Evolutionary conservation across 2,797 vertebrate genomes (phyloP).

Genomic region (Arctocebus calabarensis): DNA sequence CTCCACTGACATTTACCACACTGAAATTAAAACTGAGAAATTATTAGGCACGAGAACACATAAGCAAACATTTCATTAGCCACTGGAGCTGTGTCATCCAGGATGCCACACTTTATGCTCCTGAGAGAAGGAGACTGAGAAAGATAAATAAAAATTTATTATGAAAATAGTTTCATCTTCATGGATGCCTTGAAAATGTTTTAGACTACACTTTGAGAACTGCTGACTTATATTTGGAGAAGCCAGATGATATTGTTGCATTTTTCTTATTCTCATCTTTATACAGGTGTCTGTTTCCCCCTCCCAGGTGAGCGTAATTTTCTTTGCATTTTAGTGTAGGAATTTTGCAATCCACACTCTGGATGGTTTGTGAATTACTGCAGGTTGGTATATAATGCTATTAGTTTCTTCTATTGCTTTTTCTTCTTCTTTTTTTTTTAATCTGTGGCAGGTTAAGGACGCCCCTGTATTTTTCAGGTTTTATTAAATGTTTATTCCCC

Average conservation of each 20-base stretch:
- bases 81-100: neutral
- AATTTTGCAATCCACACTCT: neutral
- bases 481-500: neutral
- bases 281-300: neutral
- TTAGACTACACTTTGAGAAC: neutral
- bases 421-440: neutral
- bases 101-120: neutral
- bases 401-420: neutral
- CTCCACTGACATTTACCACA: neutral
- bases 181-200: neutral
- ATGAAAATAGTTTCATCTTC: neutral
- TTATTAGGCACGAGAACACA: neutral
- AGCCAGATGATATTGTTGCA: conserved; percentile 25
- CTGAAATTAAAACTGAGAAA: conserved; percentile 13
- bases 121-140: conserved; percentile 29
- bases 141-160: neutral
- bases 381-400: neutral
- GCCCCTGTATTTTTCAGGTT: neutral
- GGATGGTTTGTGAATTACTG: neutral
- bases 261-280: conserved; percentile 43
- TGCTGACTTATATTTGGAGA: conserved; percentile 17
- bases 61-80: neutral
- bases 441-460: neutral
- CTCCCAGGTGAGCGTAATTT: neutral
- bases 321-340: conserved; percentile 6